Evolutionary conservation across 2,113 vertebrate genomes (phyloP), one percentile per base, ranked within the genome.

Genomic region (Toxotes chatareus): DNA sequence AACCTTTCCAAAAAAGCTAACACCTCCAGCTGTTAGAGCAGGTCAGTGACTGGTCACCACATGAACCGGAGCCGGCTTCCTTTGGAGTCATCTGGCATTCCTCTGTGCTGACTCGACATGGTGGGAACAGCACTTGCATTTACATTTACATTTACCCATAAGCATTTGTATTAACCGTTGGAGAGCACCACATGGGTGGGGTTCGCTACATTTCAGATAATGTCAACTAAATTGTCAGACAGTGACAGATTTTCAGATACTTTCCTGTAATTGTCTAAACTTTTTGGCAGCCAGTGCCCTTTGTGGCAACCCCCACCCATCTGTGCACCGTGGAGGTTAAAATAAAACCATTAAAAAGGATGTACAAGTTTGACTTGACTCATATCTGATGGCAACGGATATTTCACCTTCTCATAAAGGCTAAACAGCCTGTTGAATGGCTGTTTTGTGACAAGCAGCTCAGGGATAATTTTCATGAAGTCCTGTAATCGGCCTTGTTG

Each of bases 31-130:
- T 87, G 79, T 85, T 40, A 0, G 44, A 42, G 62, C 70, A 40
- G 90, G 84, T 83, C 91, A 86, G 80, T 3, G 63, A 56, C 70
- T 73, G 83, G 88, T 84, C 89, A 87, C 83, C 85, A 87, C 72
- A 90, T 84, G 89, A 90, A 69, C 31, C 5, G 19, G 23, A 27
- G 21, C 44, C 23, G 19, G 40, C 75, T 80, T 72, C 61, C 74
- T 80, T 47, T 51, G 31, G 73, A 80, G 76, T 90, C 71, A 62
- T 84, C 73, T 2, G 59, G 86, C 80, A 85, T 87, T 76, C 86
- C 83, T 84, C 21, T 63, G 76, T 31, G 70, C 71, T 89, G 85
- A 91, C 68, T 84, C 32, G 38, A 73, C 61, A 16, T 3, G 13
- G 67, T n/a, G 42, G 67, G 65, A 66, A 12, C n/a, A 57, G 68